Evolutionary conservation across 1,140 invertebrate species (phyloP).

Genomic region (Drosophila littoralis): DNA sequence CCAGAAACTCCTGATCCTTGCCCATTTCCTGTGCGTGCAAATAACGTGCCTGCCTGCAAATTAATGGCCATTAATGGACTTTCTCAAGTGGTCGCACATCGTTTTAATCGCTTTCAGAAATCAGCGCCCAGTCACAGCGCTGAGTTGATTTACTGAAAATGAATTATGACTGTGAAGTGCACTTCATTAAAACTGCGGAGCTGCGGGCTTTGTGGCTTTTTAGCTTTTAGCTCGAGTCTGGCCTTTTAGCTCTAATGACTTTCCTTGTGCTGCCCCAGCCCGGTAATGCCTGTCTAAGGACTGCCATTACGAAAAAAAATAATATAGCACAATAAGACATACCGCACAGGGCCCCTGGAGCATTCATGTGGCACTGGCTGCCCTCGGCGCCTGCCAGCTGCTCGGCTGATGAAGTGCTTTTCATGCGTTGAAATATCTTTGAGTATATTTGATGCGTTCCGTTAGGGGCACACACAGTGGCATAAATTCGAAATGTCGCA

Average conservation of each 20-base stretch:
- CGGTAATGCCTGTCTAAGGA: slow-evolving; percentile 5
- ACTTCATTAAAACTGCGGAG: slow-evolving; percentile 70
- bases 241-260: slow-evolving; percentile 76
- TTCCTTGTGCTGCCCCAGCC: slow-evolving; percentile 40
- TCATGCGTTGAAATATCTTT: slow-evolving; percentile 57
- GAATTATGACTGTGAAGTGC: slow-evolving; percentile 77
- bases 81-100: slow-evolving; percentile 15
- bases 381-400: slow-evolving; percentile 19
- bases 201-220: slow-evolving; percentile 64
- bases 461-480: slow-evolving; percentile 25
- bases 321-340: slow-evolving; percentile 58
- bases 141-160: slow-evolving; percentile 70
- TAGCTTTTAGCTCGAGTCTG: slow-evolving; percentile 30
- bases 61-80: slow-evolving; percentile 49
- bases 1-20: slow-evolving; percentile 97
- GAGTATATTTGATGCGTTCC: slow-evolving; percentile 68
- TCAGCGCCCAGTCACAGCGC: slow-evolving; percentile 5
- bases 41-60: slow-evolving; percentile 5
- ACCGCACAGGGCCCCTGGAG: not conserved
- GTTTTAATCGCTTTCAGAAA: slow-evolving; percentile 51
- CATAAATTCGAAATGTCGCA: not conserved
- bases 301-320: slow-evolving; percentile 38
- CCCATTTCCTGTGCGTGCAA: slow-evolving; percentile 88
- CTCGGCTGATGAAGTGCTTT: slow-evolving; percentile 67
- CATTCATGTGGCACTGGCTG: slow-evolving; percentile 12